Conservation (phyloP, 2,797 vertebrate species). For the Eupleurogrammus muticus region DNA sequence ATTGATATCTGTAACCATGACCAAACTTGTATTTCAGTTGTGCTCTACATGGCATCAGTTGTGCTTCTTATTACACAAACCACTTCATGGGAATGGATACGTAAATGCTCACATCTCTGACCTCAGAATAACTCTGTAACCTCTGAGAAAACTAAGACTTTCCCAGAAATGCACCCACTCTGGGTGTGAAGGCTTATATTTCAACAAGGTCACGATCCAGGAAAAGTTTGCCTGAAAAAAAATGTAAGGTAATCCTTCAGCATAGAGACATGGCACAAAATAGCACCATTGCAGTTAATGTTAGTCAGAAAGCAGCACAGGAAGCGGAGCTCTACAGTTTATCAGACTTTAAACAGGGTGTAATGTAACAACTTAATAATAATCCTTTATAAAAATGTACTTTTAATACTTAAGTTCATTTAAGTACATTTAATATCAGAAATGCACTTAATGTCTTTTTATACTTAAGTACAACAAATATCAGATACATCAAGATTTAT, state of each 20-base stretch:
- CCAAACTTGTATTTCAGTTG: slow-evolving; percentile 4
- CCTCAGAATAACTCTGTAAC: slow-evolving; percentile 27
- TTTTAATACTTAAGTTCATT: too few relatives aligned
- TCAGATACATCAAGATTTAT: too few relatives aligned
- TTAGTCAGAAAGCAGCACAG: background rate
- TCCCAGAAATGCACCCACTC: slow-evolving; percentile 41
- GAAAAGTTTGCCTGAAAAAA: slow-evolving; percentile 34
- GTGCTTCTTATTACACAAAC: background rate
- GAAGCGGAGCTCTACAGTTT: background rate
- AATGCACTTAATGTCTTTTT: too few relatives aligned
- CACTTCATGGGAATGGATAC: background rate
- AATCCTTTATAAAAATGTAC: too few relatives aligned
- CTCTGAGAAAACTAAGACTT: slow-evolving; percentile 16
- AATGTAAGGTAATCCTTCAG: slow-evolving; percentile 19
- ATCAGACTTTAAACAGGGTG: background rate
- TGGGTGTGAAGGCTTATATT: slow-evolving; percentile 11
- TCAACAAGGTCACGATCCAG: slow-evolving; percentile 49
- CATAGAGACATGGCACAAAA: slow-evolving; percentile 11
- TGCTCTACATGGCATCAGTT: background rate
- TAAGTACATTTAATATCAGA: too few relatives aligned
- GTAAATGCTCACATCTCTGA: background rate
- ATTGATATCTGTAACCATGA: slow-evolving; percentile 15
- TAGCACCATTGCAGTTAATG: background rate
- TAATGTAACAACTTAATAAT: too few relatives aligned
- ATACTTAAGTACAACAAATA: too few relatives aligned